These are phyloP conservation scores for Perizoma affinitatum DNA, from an alignment of 2,888 invertebrate genomes.

Conservation along the genomic window DNA sequence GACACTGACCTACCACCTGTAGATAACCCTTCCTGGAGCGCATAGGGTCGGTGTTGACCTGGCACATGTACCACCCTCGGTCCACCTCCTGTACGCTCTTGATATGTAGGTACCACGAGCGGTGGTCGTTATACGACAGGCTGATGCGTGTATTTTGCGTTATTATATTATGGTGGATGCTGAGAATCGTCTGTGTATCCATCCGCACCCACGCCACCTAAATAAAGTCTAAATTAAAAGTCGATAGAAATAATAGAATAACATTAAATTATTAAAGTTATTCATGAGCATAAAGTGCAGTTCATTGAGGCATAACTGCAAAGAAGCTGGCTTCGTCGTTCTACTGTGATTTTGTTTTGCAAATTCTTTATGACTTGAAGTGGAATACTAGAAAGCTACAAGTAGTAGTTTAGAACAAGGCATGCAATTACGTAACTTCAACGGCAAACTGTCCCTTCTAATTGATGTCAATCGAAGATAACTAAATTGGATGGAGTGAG, in stretches of 20 bases:
- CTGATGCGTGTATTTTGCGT: slow-evolving; percentile 95
- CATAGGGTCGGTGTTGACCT: slow-evolving; percentile 97
- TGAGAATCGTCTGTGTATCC: slow-evolving; percentile 95
- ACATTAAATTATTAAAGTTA: too few relatives aligned
- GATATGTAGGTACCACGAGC: slow-evolving; percentile 96
- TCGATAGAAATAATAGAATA: too few relatives aligned
- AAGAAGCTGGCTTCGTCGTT: too few relatives aligned
- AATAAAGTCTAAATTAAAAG: slow-evolving; percentile 1
- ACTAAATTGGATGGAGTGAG: slow-evolving; percentile 44
- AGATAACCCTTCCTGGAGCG: slow-evolving; percentile 92
- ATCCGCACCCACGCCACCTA: slow-evolving; percentile 97
- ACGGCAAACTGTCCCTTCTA: slow-evolving; percentile 42
- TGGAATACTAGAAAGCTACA: slow-evolving; percentile 12
- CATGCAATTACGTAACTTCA: slow-evolving; percentile 41
- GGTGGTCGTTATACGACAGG: slow-evolving; percentile 93
- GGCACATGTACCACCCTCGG: slow-evolving; percentile 96
- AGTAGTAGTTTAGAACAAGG: slow-evolving; percentile 22
- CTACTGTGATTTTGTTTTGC: too few relatives aligned
- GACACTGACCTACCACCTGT: slow-evolving; percentile 73
- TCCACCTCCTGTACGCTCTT: slow-evolving; percentile 94
- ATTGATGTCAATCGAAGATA: slow-evolving; percentile 45
- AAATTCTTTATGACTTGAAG: neutral
- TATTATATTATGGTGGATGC: slow-evolving; percentile 96
- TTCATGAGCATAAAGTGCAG: too few relatives aligned
- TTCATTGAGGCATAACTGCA: too few relatives aligned